Conservation (phyloP, 2,797 vertebrate genomes). For the Peromyscus melanophrys region DNA sequence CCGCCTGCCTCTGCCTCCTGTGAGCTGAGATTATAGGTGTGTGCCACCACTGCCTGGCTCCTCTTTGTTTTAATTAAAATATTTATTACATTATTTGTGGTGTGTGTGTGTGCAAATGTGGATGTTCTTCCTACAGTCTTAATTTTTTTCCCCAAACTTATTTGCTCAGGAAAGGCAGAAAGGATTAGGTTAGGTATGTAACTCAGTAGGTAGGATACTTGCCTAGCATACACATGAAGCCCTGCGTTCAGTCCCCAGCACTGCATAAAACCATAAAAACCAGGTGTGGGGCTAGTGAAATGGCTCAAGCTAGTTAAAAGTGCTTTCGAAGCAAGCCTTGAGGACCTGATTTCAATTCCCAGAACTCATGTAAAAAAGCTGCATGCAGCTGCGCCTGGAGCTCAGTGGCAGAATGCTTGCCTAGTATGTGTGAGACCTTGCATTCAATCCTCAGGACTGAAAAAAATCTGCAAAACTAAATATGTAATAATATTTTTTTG, state of each 20-base stretch:
- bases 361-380: neutral
- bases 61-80: neutral
- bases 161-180: constrained; percentile 40
- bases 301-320: neutral
- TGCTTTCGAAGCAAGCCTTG: neutral
- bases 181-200: neutral
- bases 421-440: neutral
- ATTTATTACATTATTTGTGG: neutral
- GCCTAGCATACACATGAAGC: neutral
- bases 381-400: neutral
- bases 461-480: neutral
- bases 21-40: neutral
- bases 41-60: neutral
- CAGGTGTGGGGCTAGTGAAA: neutral
- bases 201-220: neutral
- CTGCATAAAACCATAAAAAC: neutral
- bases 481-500: neutral
- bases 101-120: neutral
- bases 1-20: neutral
- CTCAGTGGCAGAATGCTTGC: neutral
- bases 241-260: neutral
- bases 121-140: neutral
- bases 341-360: neutral
- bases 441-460: neutral
- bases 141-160: neutral